Evolutionary conservation across 2,797 vertebrate genomes (phyloP).

Genomic region (Pseudochirops corinnae): DNA sequence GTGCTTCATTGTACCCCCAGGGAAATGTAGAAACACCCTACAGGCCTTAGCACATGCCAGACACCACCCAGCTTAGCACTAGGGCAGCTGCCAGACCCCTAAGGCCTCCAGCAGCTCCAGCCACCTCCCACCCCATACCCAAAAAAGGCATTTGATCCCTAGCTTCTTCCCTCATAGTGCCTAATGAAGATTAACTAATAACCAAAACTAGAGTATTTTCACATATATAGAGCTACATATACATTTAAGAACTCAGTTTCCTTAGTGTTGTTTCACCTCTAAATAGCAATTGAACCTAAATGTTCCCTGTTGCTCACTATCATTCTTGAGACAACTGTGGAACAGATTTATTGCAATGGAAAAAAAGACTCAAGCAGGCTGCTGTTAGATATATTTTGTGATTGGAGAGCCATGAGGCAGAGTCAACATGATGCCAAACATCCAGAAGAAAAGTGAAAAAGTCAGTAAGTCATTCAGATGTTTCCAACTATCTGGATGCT

Average conservation of each 20-base stretch:
- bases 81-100: too few species aligned
- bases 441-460: slow-evolving; percentile 8
- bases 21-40: too few species aligned
- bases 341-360: slow-evolving; percentile 18
- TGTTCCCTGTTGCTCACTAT: not conserved
- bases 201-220: slow-evolving; percentile 4
- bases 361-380: slow-evolving; percentile 20
- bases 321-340: slow-evolving; percentile 33
- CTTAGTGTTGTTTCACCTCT: slow-evolving; percentile 5
- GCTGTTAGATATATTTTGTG: not conserved
- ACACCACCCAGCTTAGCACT: too few species aligned
- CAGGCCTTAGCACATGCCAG: too few species aligned
- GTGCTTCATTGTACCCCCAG: too few species aligned
- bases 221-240: not conserved
- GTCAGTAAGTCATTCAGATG: slow-evolving; percentile 4
- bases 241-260: not conserved
- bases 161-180: not conserved
- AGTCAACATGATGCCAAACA: not conserved
- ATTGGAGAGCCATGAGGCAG: not conserved
- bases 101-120: too few species aligned
- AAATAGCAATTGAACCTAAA: slow-evolving; percentile 34
- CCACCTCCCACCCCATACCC: too few species aligned
- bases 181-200: not conserved
- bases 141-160: not conserved
- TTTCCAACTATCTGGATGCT: slow-evolving; percentile 16